Base-by-base conservation (phyloP, 2,888 invertebrate genomes). In the Zele albiditarsus region DNA sequence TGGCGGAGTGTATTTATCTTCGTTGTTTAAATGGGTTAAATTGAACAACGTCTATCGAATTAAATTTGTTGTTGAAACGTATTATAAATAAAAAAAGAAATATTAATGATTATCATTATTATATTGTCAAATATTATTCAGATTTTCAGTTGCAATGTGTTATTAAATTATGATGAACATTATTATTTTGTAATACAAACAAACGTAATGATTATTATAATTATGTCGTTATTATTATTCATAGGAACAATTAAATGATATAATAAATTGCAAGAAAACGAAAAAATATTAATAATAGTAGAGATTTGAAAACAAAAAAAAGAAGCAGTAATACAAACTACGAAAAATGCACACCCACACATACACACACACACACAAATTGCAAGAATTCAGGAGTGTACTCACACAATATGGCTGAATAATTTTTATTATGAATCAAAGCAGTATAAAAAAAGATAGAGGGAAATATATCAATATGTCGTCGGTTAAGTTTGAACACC, bases 41-140 rank as follows among this genome's bases (percentile, higher is more conserved):
- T 42, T 42, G 2, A 42, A 68, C 28, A 71, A 69, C 42, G 27
- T 76, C 20, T 46, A 74, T 65, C 49, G 74, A 79, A 83, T 80
- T 80, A 79, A 84, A 82, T 82, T 84, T 83, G 83, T 84, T 84
- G 84, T 85, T 86, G 83, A 85, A 77, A 82, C 73, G 63, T 76
- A 78, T 69, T 74, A 77, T 66, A 70, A 77, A 77, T 77, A 38
- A 49, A 73, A n/a, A n/a, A 65, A 62, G 66, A 70, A 12, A 70
- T 79, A 71, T 58, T 75, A 70, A 75, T 78, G 73, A 79, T 73
- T 80, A 78, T 79, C 71, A 76, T 75, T 75, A 81, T 78, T 80
- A 78, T 79, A 79, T 78, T 75, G 75, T 77, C 73, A 75, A 75
- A 74, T 68, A 78, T 77, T 78, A 80, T 81, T 80, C 70, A 80